These are phyloP conservation scores for Acestrorhynchus altus DNA, from an alignment of 2,797 vertebrate species.

Conservation along the genomic window DNA sequence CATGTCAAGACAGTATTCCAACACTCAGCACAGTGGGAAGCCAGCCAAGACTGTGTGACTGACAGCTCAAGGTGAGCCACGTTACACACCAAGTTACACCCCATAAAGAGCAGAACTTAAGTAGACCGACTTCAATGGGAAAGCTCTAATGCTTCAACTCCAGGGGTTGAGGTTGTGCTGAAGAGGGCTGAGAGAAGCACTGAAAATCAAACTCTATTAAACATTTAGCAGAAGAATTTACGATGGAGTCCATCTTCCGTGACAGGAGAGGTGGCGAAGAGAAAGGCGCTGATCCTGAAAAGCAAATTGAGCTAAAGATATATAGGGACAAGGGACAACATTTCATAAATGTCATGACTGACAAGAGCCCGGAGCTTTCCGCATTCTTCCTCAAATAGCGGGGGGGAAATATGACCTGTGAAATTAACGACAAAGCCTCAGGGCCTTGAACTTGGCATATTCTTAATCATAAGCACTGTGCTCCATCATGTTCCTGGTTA, in stretches of 20 bases:
- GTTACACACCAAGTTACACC: conserved; percentile 38
- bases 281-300: conserved; percentile 46
- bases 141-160: conserved; percentile 41
- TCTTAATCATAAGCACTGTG: conserved; percentile 27
- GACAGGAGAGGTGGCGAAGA: conserved; percentile 49
- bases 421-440: conserved; percentile 36
- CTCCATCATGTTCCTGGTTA: conserved; percentile 1
- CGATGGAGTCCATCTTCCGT: conserved; percentile 41
- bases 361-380: conserved; percentile 28
- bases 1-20: not conserved
- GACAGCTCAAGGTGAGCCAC: conserved; percentile 54
- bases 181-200: conserved; percentile 6
- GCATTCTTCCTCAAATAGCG: conserved; percentile 20
- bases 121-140: conserved; percentile 49
- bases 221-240: conserved; percentile 55
- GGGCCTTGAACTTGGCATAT: conserved; percentile 12
- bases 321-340: conserved; percentile 29
- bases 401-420: conserved; percentile 32
- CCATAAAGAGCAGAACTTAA: conserved; percentile 26
- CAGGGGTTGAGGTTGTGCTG: not conserved
- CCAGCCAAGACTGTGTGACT: conserved; percentile 31
- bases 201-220: conserved; percentile 57
- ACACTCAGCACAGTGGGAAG: not conserved
- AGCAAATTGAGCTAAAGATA: conserved; percentile 48
- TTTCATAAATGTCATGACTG: conserved; percentile 37